Conservation (phyloP, 2,113 vertebrate genomes). For the Brienomyrus brachyistius region DNA sequence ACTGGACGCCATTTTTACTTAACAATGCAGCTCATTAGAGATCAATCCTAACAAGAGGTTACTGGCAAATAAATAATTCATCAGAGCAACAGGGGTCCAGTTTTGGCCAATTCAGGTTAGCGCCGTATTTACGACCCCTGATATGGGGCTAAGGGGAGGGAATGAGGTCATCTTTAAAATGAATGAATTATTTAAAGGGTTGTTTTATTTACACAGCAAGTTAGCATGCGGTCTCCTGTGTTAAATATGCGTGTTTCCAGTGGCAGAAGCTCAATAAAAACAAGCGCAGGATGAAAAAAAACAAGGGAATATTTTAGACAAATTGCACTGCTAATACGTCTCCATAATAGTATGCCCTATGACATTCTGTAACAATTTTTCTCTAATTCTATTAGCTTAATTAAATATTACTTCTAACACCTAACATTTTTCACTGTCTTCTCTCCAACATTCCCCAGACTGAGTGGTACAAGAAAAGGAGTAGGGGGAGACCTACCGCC, state of each 20-base stretch:
- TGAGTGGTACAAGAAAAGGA: slow-evolving; percentile 7
- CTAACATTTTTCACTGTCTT: slow-evolving; percentile 58
- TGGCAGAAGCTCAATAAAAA: slow-evolving; percentile 27
- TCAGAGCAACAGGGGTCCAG: slow-evolving; percentile 30
- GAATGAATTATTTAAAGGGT: neutral
- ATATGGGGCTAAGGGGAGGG: neutral
- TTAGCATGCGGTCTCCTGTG: neutral
- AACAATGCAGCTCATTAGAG: neutral
- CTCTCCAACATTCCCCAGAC: slow-evolving; percentile 38
- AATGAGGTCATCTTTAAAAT: neutral
- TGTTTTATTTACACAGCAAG: neutral
- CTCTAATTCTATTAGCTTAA: slow-evolving; percentile 52
- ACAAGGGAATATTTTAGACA: slow-evolving; percentile 37
- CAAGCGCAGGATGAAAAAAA: slow-evolving; percentile 27
- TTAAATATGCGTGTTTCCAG: slow-evolving; percentile 23
- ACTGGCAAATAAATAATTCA: neutral
- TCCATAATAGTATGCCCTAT: slow-evolving; percentile 51
- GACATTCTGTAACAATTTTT: slow-evolving; percentile 50
- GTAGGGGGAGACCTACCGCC: neutral
- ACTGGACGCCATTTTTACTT: neutral
- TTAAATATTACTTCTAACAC: slow-evolving; percentile 53
- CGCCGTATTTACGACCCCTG: neutral
- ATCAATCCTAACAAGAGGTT: neutral
- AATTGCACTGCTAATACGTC: slow-evolving; percentile 46
- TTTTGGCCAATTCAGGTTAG: neutral